A percentile compares a stretch with the other conserved stretches of the same genome.
phyloP scores from a whole-genome alignment of 1,140 invertebrate genomes.

The Euura saliciscinereae region DNA sequence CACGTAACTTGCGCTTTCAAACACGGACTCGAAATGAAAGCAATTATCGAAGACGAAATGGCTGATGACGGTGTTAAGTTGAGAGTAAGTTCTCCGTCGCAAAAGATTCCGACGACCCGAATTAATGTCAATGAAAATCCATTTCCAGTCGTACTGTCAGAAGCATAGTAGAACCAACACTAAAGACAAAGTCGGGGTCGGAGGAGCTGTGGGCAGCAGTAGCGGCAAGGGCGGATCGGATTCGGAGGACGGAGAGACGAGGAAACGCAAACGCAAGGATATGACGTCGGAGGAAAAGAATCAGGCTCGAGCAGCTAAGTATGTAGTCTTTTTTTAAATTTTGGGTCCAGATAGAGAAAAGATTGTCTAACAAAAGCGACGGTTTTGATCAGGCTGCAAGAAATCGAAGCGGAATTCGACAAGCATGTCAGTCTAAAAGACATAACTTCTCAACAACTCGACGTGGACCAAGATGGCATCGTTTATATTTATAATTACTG shows the following conservation, averaged over 20 bases:
- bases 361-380: conserved; percentile 9
- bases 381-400: conserved; percentile 71
- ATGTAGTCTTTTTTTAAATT: conserved; percentile 34
- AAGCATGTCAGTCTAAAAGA: conserved; percentile 87
- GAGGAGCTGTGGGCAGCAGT: conserved; percentile 61
- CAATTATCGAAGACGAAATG: conserved; percentile 94
- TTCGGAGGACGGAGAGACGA: conserved; percentile 75
- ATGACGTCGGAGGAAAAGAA: conserved; percentile 91
- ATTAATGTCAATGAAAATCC: conserved; percentile 3
- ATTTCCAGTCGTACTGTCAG: conserved; percentile 85
- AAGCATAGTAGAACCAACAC: conserved; percentile 93
- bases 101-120: not conserved
- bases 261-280: conserved; percentile 81
- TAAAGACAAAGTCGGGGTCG: conserved; percentile 74
- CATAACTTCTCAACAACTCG: conserved; percentile 74
- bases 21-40: conserved; percentile 96
- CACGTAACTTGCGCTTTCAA: conserved; percentile 98
- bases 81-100: conserved; percentile 61
- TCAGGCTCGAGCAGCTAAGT: conserved; percentile 80
- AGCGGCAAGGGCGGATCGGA: conserved; percentile 63
- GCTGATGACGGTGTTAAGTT: conserved; percentile 94
- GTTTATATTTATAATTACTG: conserved; percentile 92
- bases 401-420: conserved; percentile 94
- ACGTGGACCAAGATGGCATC: conserved; percentile 83
- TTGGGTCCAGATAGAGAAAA: not conserved